phyloP scores from a whole-genome alignment of 2,113 vertebrate species.

The Tyto alba region DNA sequence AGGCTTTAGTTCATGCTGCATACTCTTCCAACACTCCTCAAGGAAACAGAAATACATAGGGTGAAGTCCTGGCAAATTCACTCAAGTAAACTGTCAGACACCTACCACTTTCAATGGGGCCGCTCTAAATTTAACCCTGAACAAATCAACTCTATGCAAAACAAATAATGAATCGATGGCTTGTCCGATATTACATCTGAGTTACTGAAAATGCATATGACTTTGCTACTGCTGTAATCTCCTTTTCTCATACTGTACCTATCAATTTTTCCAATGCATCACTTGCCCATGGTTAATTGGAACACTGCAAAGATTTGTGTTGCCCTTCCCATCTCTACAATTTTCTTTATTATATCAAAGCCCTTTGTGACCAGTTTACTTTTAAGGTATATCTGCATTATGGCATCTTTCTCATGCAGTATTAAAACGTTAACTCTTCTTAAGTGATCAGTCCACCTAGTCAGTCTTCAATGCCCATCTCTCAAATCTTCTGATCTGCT shows the following conservation, averaged over 20 bases:
- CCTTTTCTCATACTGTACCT: background rate
- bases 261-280: background rate
- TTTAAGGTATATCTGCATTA: background rate
- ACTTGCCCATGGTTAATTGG: background rate
- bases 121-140: background rate
- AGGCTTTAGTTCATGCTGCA: background rate
- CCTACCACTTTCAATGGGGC: background rate
- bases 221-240: background rate
- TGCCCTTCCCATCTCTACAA: background rate
- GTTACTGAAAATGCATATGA: background rate
- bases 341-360: background rate
- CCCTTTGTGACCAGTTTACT: background rate
- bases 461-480: background rate
- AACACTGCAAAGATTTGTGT: background rate
- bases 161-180: background rate
- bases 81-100: background rate
- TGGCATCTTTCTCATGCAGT: background rate
- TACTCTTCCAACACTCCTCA: background rate
- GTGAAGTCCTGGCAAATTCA: background rate
- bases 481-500: background rate
- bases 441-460: background rate
- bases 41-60: background rate
- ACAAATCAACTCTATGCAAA: background rate
- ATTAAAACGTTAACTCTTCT: background rate
- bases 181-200: background rate